Percentiles rank a stretch among this genome's conserved stretches.
phyloP scores from a whole-genome alignment of 2,888 invertebrate species.

The Harmothoe impar region DNA sequence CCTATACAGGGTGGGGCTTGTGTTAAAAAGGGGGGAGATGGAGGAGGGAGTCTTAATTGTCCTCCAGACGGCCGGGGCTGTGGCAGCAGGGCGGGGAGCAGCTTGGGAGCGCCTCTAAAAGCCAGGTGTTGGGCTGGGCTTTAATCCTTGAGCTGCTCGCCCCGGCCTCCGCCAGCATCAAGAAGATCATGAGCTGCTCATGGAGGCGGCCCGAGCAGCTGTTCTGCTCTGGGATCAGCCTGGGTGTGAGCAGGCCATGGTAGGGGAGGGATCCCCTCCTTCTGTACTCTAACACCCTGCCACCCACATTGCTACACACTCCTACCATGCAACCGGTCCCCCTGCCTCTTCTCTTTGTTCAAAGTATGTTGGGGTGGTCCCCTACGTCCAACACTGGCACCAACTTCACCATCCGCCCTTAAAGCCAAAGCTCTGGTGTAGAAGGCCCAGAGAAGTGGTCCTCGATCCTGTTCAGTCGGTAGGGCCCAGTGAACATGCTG shows the following conservation, averaged over 20 bases:
- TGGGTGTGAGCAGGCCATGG: neutral
- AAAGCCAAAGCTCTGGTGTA: no score
- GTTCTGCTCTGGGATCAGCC: constrained; percentile 44
- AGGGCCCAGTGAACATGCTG: no score
- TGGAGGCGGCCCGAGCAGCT: constrained; percentile 46
- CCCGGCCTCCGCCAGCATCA: constrained; percentile 25
- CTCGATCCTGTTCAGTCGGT: no score
- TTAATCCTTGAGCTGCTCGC: constrained; percentile 43
- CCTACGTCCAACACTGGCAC: no score
- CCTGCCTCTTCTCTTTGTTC: no score
- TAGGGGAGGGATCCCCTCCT: neutral
- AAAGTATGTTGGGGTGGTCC: no score
- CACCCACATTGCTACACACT: neutral
- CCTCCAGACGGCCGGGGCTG: neutral
- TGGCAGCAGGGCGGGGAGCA: neutral
- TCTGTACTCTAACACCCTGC: neutral
- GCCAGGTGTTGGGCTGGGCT: constrained; percentile 42
- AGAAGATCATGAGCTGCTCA: constrained; percentile 36
- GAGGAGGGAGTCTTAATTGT: constrained; percentile 23
- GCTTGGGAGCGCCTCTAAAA: constrained; percentile 22
- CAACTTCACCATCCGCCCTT: no score
- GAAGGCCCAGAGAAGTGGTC: no score
- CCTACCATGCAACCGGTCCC: neutral
- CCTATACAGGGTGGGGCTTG: constrained; percentile 3
- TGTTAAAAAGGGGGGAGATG: constrained; percentile 19